These are phyloP conservation scores for Chrysaora quinquecirrha DNA, from an alignment of 30 jellyfish, hydroid and myxozoan species.

Conservation along the genomic window DNA sequence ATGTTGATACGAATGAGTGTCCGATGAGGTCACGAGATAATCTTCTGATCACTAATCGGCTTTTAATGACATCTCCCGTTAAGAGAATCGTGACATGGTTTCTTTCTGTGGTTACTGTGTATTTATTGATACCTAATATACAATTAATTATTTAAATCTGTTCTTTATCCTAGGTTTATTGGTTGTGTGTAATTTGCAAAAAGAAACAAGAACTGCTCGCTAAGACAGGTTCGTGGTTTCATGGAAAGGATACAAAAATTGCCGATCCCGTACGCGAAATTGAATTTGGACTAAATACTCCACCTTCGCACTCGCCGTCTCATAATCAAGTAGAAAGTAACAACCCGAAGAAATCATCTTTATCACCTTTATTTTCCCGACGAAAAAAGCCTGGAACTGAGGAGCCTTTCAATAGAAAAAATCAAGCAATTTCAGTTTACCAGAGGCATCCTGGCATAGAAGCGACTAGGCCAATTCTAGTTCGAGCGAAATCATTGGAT, in stretches of 20 bases:
- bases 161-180: constrained; percentile 37
- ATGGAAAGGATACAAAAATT: constrained; percentile 66
- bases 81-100: too few species aligned
- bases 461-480: constrained; percentile 46
- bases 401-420: neutral
- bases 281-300: constrained; percentile 51
- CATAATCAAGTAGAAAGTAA: constrained; percentile 11
- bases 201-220: constrained; percentile 84
- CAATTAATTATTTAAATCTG: too few species aligned
- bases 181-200: constrained; percentile 81
- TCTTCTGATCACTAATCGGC: too few species aligned
- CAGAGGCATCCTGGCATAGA: constrained; percentile 10
- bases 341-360: constrained; percentile 51
- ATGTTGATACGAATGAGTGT: too few species aligned
- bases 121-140: too few species aligned
- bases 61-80: too few species aligned
- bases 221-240: constrained; percentile 94
- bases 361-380: constrained; percentile 41
- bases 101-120: too few species aligned
- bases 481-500: constrained; percentile 44
- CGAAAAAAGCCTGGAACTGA: neutral
- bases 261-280: constrained; percentile 59
- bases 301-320: constrained; percentile 36
- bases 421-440: neutral
- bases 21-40: too few species aligned